Evolutionary conservation across 2,888 invertebrate species (phyloP).

Genomic region (Heliconius ismenius): DNA sequence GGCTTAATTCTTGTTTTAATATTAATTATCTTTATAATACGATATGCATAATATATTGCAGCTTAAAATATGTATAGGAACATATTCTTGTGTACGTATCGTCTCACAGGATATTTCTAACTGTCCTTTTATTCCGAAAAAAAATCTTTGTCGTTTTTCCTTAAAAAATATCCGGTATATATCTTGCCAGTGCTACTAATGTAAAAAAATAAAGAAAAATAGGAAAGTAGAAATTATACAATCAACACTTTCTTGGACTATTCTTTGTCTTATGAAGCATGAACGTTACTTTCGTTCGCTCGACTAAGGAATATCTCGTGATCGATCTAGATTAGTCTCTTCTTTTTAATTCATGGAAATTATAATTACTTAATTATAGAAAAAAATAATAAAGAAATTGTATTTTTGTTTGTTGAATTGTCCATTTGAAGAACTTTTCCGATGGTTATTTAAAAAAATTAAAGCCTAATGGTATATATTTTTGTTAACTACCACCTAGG

Average conservation of each 20-base stretch:
- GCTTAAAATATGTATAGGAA: too few relatives aligned
- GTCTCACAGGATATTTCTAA: too few relatives aligned
- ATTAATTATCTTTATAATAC: too few relatives aligned
- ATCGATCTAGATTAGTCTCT: slow-evolving; percentile 2
- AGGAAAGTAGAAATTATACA: slow-evolving; percentile 21
- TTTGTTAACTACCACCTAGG: background rate
- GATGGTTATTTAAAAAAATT: background rate
- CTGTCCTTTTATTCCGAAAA: too few relatives aligned
- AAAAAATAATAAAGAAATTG: background rate
- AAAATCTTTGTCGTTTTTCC: too few relatives aligned
- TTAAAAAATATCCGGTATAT: too few relatives aligned
- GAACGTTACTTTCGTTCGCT: slow-evolving; percentile 21
- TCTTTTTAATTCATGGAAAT: slow-evolving; percentile 10
- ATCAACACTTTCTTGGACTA: slow-evolving; percentile 24
- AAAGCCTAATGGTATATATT: background rate
- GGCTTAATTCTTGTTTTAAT: too few relatives aligned
- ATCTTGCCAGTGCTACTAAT: background rate
- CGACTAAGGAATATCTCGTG: slow-evolving; percentile 14
- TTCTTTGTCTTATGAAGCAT: slow-evolving; percentile 27
- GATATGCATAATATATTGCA: too few relatives aligned
- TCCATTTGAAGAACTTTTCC: background rate
- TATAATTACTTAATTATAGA: background rate
- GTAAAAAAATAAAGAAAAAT: slow-evolving; percentile 9
- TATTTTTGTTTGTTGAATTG: background rate
- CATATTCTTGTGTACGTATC: too few relatives aligned